These are phyloP conservation scores for Phymorhynchus buccinoides DNA, from an alignment of 1,140 invertebrate genomes.

Conservation along the genomic window DNA sequence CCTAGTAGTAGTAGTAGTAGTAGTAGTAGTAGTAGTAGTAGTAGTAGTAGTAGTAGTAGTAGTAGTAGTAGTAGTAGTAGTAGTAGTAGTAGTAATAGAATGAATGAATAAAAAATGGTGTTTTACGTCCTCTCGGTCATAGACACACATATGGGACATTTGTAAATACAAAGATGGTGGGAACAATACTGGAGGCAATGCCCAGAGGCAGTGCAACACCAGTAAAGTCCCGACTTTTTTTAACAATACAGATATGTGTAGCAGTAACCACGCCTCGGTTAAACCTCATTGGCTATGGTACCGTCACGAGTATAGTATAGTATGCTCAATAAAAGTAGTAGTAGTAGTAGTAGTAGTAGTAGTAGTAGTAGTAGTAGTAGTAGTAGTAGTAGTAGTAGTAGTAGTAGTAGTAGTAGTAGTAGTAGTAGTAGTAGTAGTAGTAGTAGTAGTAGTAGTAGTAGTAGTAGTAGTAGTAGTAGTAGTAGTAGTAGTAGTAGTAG, in stretches of 20 bases:
- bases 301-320: too few species aligned
- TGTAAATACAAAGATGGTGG: too few species aligned
- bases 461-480: slow-evolving; percentile 29
- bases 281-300: too few species aligned
- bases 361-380: slow-evolving; percentile 12
- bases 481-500: slow-evolving; percentile 7
- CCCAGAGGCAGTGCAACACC: too few species aligned
- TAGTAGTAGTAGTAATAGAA: slow-evolving; percentile 11
- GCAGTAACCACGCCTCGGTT: too few species aligned
- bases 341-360: slow-evolving; percentile 15
- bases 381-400: background rate
- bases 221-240: too few species aligned
- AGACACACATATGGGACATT: too few species aligned
- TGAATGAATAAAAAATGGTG: too few species aligned
- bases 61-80: slow-evolving; percentile 12
- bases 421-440: background rate
- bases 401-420: background rate
- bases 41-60: background rate
- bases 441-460: slow-evolving; percentile 22
- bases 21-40: slow-evolving; percentile 16
- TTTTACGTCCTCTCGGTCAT: too few species aligned
- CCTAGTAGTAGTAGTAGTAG: too few species aligned
- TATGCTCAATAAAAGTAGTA: background rate
- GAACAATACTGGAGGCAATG: too few species aligned
- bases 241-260: too few species aligned